Evolutionary conservation across 2,797 vertebrate genomes (phyloP), one percentile per base, ranked within the genome.

Genomic region (Xenentodon cancila): DNA sequence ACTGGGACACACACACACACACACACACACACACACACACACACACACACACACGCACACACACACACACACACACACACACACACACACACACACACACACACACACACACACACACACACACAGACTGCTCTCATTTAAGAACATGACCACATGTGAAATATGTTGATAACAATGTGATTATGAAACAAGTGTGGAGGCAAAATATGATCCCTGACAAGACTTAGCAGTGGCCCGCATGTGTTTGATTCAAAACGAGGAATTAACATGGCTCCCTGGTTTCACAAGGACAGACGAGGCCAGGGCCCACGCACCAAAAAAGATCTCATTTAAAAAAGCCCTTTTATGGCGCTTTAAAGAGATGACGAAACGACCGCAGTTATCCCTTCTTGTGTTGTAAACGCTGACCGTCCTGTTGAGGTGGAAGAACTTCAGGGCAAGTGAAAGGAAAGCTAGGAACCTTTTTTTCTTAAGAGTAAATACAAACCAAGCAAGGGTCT

Each of bases 1-100:
- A 22, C 42, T 16, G 64, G 54, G 45, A 77, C 44, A 55, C 27
- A 27, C 37, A 40, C 34, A 37, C 12, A 40, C 37, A 40, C 37
- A 42, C 19, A 34, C 18, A 40, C 37, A 40, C 37, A 42, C 19
- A 34, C 18, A 77, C 44, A 55, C 27, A 27, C 37, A 40, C 34
- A 37, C 12, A 40, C 37, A 40, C 37, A 42, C 19, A 34, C 18
- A 77, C 44, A 55, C 27, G 22, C 37, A 40, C 34, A 37, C 12
- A 40, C 37, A 40, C 37, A 42, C 19, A 34, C 18, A 77, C 44
- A 55, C 27, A 27, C 37, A 40, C 34, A 37, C 12, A 40, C 37
- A 40, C 37, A 42, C 19, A 34, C 18, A 77, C 44, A 55, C 27
- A 27, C 37, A 40, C 34, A 37, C 12, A 40, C 37, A 40, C 37